Conservation (phyloP, 2,797 vertebrate species). For the Channa striata region DNA sequence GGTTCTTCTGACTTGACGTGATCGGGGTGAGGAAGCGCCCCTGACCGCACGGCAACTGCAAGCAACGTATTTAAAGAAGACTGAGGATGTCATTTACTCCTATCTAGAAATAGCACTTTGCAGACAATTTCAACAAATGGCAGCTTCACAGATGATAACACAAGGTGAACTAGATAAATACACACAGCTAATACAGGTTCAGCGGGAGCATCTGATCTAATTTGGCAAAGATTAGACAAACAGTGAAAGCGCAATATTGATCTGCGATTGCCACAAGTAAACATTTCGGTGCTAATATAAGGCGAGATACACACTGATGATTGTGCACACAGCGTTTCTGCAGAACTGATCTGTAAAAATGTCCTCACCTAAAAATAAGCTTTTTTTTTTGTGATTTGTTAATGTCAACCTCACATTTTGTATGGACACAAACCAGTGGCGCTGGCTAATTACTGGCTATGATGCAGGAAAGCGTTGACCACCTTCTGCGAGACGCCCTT, state of each 20-base stretch:
- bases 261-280: conserved; percentile 17
- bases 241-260: conserved; percentile 19
- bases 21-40: conserved; percentile 53
- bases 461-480: not conserved
- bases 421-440: not conserved
- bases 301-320: conserved; percentile 1
- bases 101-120: conserved; percentile 45
- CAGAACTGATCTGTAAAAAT: not conserved
- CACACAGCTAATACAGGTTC: conserved; percentile 54
- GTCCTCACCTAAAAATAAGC: not conserved
- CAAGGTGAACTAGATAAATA: conserved; percentile 58
- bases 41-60: conserved; percentile 46
- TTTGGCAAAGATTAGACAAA: conserved; percentile 36
- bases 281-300: conserved; percentile 37
- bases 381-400: no score
- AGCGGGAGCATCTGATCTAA: conserved; percentile 27
- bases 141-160: conserved; percentile 42
- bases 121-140: conserved; percentile 26
- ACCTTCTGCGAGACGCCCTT: not conserved
- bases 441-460: not conserved
- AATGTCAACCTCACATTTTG: not conserved
- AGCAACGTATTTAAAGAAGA: conserved; percentile 48
- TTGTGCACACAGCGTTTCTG: not conserved
- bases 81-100: conserved; percentile 38
- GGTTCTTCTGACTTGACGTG: conserved; percentile 36